Evolutionary conservation across 2,888 invertebrate genomes (phyloP), one percentile per base, ranked within the genome.

Genomic region (Gastracanthus pulcherrimus): DNA sequence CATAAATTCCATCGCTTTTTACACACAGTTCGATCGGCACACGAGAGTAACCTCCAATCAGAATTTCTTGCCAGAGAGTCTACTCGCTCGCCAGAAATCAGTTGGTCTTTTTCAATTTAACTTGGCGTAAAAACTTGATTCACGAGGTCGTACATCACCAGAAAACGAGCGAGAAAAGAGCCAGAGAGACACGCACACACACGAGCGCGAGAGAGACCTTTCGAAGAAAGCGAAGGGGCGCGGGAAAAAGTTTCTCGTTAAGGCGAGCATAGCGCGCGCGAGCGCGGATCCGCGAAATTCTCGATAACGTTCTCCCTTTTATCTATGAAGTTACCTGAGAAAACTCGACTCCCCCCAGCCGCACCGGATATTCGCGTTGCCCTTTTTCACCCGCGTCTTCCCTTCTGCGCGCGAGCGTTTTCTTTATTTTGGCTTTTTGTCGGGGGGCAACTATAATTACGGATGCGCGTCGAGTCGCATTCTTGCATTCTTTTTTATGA

Each of bases 41-140:
- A n/a, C 36, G 34, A 19, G 34, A 9, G 31, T 19, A 36, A 62
- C 45, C 60, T 70, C 34, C 76, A 64, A 74, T 80, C 74, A 71
- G 66, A 79, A 79, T 72, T 79, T 70, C 79, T 79, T 72, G 70
- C 45, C 31, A 29, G 45, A 26, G 0, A 38, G 64, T 62, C 31
- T 31, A 51, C 23, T 55, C 26, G 26, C 55, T 55, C 36, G 48
- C 76, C 67, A 71, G 77, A 69, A 78, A 80, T 80, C 79, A 70
- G 79, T 74, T 67, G 70, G 69, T 70, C 76, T 70, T 75, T 80
- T 80, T 76, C 80, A 80, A 80, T 80, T 80, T 76, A 76, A 76
- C 70, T 66, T 45, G 45, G 66, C 51, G 69, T n/a, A 71, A 71
- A 81, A 81, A 76, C 60, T 76, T 81, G 80, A 80, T 80, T 80